phyloP scores from a whole-genome alignment of 2,888 invertebrate genomes.

The Callinectes sapidus region DNA sequence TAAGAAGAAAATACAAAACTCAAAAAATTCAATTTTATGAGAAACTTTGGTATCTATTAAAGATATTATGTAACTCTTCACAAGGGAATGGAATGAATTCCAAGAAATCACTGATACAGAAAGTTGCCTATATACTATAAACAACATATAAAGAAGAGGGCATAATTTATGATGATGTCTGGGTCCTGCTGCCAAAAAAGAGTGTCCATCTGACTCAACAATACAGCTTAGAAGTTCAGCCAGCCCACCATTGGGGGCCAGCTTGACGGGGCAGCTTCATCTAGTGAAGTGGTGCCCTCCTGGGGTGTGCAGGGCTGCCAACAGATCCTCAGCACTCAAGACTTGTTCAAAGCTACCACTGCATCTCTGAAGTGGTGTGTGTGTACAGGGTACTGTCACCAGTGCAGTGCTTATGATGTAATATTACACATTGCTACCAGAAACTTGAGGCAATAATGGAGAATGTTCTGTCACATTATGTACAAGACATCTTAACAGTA shows the following conservation, averaged over 20 bases:
- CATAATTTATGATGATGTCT: background rate
- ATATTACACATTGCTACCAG: background rate
- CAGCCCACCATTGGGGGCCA: background rate
- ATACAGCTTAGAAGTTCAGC: background rate
- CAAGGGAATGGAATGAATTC: slow-evolving; percentile 8
- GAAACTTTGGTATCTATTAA: background rate
- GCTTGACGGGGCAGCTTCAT: background rate
- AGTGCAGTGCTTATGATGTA: background rate
- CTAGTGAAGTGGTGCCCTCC: background rate
- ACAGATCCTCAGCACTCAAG: background rate
- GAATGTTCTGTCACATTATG: slow-evolving; percentile 4
- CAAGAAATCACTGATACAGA: background rate
- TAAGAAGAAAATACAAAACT: background rate
- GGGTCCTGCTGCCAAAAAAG: background rate
- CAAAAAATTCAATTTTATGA: background rate
- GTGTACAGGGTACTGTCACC: background rate
- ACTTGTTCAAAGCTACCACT: background rate
- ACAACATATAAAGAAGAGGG: background rate
- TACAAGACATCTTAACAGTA: slow-evolving; percentile 12
- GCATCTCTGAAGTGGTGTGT: background rate
- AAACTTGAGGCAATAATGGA: slow-evolving; percentile 8
- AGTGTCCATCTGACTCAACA: background rate
- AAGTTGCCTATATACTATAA: slow-evolving; percentile 4
- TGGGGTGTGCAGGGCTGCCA: background rate
- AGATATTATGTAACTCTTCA: background rate